Evolutionary conservation across 2,113 vertebrate genomes (phyloP), one percentile per base, ranked within the genome.

Genomic region (Mionectes macconnelli): DNA sequence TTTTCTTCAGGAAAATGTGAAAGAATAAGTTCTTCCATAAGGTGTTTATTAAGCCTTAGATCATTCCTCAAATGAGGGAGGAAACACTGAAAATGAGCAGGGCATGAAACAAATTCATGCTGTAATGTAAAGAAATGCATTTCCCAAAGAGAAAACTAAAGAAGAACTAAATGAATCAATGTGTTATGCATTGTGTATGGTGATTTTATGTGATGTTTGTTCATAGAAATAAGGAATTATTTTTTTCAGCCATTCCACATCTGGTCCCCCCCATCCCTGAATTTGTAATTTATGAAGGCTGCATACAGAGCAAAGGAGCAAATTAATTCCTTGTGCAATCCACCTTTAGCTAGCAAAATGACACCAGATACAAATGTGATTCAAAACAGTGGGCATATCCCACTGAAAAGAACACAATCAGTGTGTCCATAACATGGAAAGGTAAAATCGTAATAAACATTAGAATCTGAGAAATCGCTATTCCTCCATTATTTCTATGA

Each of bases 81-180:
- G 95, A 96, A 97, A 97, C 80, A 97, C 84, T 95, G 97, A 95
- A 97, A 97, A 98, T 98, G 98, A 98, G 94, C 95, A 96, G 95
- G 96, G 97, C 96, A 98, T 98, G 98, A 98, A 97, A 98, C 94
- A 88, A 97, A 98, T 97, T 98, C 97, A 98, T 98, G 98, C 98
- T 96, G 96, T 95, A 98, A 98, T 98, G 98, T 97, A 96, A 97
- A 96, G 90, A 98, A 97, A 98, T 98, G 98, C 78, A 97, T 97
- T 97, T 95, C 95, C 93, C 96, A 97, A 97, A 96, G 92, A 97
- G 95, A 97, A 98, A 98, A 98, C 95, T 90, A 98, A 98, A 97
- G 87, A 98, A 95, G 96, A 97, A 97, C 88, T 98, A 94, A 96
- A 98, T 98, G 98, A 97, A 96, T 97, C 88, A 97, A 98, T 97